Base-by-base conservation (phyloP, 2,888 invertebrate genomes). In the Nomada fucata region DNA sequence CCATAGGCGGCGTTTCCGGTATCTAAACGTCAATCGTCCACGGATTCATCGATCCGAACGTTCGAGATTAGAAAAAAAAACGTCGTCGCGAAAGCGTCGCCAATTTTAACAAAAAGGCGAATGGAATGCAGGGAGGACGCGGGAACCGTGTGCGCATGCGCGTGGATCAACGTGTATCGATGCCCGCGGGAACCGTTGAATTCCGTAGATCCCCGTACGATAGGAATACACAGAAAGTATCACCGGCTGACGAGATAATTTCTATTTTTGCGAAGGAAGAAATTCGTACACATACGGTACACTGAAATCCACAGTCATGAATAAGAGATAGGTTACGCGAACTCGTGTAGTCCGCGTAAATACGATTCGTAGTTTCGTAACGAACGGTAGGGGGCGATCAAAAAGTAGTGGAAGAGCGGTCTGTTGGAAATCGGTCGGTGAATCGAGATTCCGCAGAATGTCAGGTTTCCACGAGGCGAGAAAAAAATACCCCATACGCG, bases 381-480 rank as follows among this genome's bases (percentile, higher is more conserved):
- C 13, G 26, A 44, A 7, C 36, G 55, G 18, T 18, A 7, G 4
- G 2, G 61, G 20, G 15, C 50, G 36, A 44, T 50, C 29, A 44
- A 42, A 61, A 57, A 61, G 44, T 29, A 47, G 50, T 60, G 60
- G 70, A 65, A n/a, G 70, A 69, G 11, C 55, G 44, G 68, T 78
- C 61, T 20, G n/a, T 44, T 42, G 47, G 53, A 67, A 50, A 78
- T 68, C 69, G 59, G n/a, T 42, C 18, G 55, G 10, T n/a, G 50
- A 9, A 70, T 79, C 80, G 59, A 53, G 81, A 71, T 61, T 67
- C 82, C 20, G 47, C 57, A 75, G 82, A 82, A 82, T 82, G 82
- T 82, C 82, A 82, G 76, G 82, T 82, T 82, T 82, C 82, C 71
- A 82, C 76, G 76, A 55, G 68, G n/a, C 18, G 63, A 42, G 26